Evolutionary conservation across 2,113 vertebrate species (phyloP), one percentile per base, ranked within the genome.

Genomic region (Sphaerodactylus townsendi): DNA sequence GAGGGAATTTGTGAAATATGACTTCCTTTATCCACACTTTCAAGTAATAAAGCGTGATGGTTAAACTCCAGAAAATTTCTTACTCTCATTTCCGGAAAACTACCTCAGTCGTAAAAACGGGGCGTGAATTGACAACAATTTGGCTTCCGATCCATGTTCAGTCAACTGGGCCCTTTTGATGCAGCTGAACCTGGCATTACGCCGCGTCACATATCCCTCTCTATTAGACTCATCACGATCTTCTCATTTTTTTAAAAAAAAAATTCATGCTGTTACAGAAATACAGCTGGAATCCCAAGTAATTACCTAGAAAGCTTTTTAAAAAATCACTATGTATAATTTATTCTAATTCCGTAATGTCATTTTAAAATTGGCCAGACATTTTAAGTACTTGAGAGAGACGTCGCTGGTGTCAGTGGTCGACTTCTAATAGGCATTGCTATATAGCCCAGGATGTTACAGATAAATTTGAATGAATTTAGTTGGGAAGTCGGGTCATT

Each of bases 31-130:
- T 87, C 92, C 90, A 90, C 81, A 81, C 94, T 94, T 81, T 86
- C 92, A 94, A 91, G 90, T 86, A 93, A 93, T 95, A 95, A 95
- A 94, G 65, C 79, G 69, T 85, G 89, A 92, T 90, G 90, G 94
- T 92, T 94, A 94, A 92, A 90, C 89, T 66, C 86, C 83, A 21
- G 92, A 91, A 93, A 84, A 78, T 95, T 84, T 93, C 90, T 91
- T 93, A 87, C 85, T 85, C 82, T 68, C 91, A 91, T 94, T 95
- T 92, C 91, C 96, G 94, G 88, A 95, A 92, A 94, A 92, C 77
- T 75, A 75, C 64, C 70, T 74, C 33, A 72, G 73, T 80, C 85
- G 75, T 77, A 84, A 86, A 93, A 72, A 90, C 83, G 86, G 94
- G 87, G 92, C 93, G 94, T 92, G 92, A 86, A 87, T 48, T 87